phyloP scores from a whole-genome alignment of 2,888 invertebrate genomes.

The Limnephilus lunatus region DNA sequence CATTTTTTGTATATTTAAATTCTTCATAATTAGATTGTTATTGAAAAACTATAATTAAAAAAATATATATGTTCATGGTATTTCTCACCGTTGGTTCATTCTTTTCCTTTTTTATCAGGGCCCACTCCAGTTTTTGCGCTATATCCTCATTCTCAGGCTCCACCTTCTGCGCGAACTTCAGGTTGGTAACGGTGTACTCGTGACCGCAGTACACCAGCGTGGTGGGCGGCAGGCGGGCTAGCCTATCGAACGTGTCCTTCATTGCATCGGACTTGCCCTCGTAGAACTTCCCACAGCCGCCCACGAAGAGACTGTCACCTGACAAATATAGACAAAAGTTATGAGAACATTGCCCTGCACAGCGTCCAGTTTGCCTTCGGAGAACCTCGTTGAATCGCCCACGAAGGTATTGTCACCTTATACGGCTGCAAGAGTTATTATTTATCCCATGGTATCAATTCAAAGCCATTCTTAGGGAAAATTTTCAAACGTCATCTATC shows the following conservation, averaged over 20 bases:
- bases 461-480: too few species aligned
- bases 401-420: too few species aligned
- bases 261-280: conserved; percentile 97
- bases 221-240: conserved; percentile 87
- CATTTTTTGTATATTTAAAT: too few species aligned
- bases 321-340: conserved; percentile 66
- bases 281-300: conserved; percentile 97
- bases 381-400: too few species aligned
- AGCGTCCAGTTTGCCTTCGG: background rate
- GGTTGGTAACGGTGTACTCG: conserved; percentile 94
- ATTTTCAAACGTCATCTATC: too few species aligned
- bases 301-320: conserved; percentile 97
- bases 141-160: conserved; percentile 89
- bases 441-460: too few species aligned
- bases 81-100: conserved; percentile 84
- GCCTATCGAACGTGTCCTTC: conserved; percentile 88
- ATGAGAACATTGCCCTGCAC: background rate
- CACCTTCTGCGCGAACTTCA: conserved; percentile 90
- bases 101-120: conserved; percentile 79
- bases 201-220: conserved; percentile 98
- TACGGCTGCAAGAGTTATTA: too few species aligned
- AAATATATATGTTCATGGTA: background rate
- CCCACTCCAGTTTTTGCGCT: conserved; percentile 84
- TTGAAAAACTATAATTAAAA: too few species aligned
- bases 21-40: too few species aligned